Conservation (phyloP, 1,140 invertebrate genomes). For the Chymomyza costata region DNA sequence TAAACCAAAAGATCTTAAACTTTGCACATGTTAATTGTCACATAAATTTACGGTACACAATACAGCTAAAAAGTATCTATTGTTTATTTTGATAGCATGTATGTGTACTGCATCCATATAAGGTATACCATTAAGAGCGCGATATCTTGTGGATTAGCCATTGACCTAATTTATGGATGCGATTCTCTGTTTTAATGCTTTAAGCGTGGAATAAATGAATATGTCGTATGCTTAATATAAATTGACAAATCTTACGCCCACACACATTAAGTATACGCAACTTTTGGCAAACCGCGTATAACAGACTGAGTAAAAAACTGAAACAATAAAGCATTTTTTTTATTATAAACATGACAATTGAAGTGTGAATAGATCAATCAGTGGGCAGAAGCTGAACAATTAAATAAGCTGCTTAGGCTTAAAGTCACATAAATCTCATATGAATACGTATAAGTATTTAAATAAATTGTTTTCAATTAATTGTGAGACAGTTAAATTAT, state of each 20-base stretch:
- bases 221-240: slow-evolving; percentile 10
- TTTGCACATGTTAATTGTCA: slow-evolving; percentile 56
- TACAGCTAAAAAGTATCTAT: too few relatives aligned
- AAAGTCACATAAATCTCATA: too few relatives aligned
- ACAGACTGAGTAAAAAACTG: too few relatives aligned
- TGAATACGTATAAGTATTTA: too few relatives aligned
- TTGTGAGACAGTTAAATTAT: too few relatives aligned
- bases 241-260: slow-evolving; percentile 9
- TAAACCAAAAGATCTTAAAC: slow-evolving; percentile 50
- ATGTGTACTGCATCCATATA: slow-evolving; percentile 25
- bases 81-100: slow-evolving; percentile 35
- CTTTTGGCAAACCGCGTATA: too few relatives aligned
- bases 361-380: slow-evolving; percentile 62
- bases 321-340: too few relatives aligned
- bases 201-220: slow-evolving; percentile 38
- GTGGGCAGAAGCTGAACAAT: slow-evolving; percentile 7
- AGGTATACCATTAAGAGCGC: slow-evolving; percentile 8
- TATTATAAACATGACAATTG: too few relatives aligned
- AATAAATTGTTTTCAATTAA: too few relatives aligned
- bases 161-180: slow-evolving; percentile 43
- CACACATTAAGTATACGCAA: too few relatives aligned
- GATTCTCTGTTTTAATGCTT: slow-evolving; percentile 26
- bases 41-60: slow-evolving; percentile 37
- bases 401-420: slow-evolving; percentile 44
- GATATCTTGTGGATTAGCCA: slow-evolving; percentile 39